A percentile compares a stretch with the other conserved stretches of the same genome.
Conservation (phyloP, 2,797 vertebrate species). For the Melanotaenia nigrans region DNA sequence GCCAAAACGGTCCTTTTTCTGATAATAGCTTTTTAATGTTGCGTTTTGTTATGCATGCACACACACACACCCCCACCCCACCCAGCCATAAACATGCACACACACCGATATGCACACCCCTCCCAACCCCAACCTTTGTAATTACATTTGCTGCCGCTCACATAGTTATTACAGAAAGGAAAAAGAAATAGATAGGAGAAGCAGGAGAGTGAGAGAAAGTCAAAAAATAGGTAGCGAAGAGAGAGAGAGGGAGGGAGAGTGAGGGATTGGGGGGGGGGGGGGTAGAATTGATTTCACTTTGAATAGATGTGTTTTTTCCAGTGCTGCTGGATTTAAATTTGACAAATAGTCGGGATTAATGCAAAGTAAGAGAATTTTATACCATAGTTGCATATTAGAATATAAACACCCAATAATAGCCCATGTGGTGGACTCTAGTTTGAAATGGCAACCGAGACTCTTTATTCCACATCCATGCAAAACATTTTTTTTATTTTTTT, state of each 20-base stretch:
- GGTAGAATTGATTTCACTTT: constrained; percentile 63
- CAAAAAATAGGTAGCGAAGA: constrained; percentile 47
- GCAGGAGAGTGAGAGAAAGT: constrained; percentile 61
- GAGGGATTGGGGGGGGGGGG: background rate
- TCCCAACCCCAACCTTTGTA: constrained; percentile 64
- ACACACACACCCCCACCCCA: background rate
- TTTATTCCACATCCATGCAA: constrained; percentile 54
- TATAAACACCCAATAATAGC: constrained; percentile 70
- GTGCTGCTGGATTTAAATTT: constrained; percentile 67
- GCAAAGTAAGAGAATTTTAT: constrained; percentile 54
- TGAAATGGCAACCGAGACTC: constrained; percentile 52
- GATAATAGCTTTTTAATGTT: constrained; percentile 83
- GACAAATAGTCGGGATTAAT: constrained; percentile 69
- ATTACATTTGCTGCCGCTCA: constrained; percentile 77
- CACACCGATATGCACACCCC: constrained; percentile 6
- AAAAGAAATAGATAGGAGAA: constrained; percentile 69
- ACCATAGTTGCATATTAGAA: constrained; percentile 59
- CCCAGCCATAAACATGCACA: constrained; percentile 7
- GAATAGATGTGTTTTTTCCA: constrained; percentile 64
- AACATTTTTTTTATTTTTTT: constrained; percentile 28
- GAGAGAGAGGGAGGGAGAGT: background rate
- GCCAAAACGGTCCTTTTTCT: constrained; percentile 75
- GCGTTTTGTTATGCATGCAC: constrained; percentile 71
- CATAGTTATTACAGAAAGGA: constrained; percentile 70
- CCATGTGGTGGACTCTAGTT: constrained; percentile 34